A percentile compares a stretch with the other conserved stretches of the same genome.
phyloP scores from a whole-genome alignment of 2,113 vertebrate genomes.

The Bagarius yarrelli region DNA sequence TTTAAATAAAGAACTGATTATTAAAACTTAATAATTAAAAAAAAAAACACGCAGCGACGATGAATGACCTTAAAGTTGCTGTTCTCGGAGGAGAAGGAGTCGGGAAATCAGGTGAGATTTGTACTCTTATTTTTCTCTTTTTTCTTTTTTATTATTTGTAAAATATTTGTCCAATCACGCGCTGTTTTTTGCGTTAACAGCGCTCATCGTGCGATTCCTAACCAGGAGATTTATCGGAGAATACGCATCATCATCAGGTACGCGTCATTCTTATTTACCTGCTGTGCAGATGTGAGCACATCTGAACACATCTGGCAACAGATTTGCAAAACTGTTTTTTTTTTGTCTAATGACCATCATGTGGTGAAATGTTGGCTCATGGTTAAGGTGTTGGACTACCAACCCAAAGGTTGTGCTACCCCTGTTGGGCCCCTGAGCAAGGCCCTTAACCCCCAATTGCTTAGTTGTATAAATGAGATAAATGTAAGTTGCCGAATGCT shows the following conservation, averaged over 20 bases:
- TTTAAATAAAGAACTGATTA: too few relatives aligned
- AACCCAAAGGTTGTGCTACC: too few relatives aligned
- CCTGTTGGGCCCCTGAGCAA: too few relatives aligned
- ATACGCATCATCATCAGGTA: constrained; percentile 81
- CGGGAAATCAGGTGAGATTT: constrained; percentile 79
- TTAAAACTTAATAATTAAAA: neutral
- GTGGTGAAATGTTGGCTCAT: too few relatives aligned
- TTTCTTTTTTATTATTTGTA: neutral
- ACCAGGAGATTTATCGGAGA: constrained; percentile 82
- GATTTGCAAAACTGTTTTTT: neutral
- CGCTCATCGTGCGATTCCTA: constrained; percentile 81
- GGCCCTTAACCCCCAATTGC: too few relatives aligned
- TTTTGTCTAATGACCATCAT: neutral
- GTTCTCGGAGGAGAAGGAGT: constrained; percentile 78
- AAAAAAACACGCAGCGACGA: constrained; percentile 39
- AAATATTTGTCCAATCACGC: neutral
- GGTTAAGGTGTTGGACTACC: too few relatives aligned
- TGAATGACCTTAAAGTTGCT: constrained; percentile 77
- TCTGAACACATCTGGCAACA: neutral
- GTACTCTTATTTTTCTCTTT: neutral
- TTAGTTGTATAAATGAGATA: too few relatives aligned
- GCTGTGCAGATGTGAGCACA: neutral
- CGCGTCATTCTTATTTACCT: constrained; percentile 35
- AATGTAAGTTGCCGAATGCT: too few relatives aligned
- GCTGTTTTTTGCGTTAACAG: constrained; percentile 63